Evolutionary conservation across 1,140 invertebrate species (phyloP), one percentile per base, ranked within the genome.

Genomic region (Aphidius ervi): DNA sequence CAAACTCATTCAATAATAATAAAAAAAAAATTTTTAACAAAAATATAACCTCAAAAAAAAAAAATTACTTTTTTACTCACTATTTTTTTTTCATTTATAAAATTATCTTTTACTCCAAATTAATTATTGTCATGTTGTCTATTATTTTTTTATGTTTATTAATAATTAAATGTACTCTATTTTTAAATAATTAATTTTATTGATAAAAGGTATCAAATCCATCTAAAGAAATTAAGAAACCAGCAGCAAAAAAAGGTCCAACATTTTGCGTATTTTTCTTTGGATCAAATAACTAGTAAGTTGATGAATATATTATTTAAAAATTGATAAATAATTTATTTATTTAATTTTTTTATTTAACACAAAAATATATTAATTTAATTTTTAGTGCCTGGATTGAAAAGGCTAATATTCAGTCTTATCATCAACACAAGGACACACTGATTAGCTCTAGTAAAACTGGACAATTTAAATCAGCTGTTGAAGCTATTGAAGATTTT

Each of bases 261-360:
- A 80, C 86, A 8, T 88, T 93, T 67, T 96, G 92, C 80, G 91
- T 97, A 62, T 95, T 89, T 77, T 97, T 97, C 81, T 97, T 94
- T 83, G 94, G 94, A 53, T 89, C 90, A 43, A 88, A 94, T 67
- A 95, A 97, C 77, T 97, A 91, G 92, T 95, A 84, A 93, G 92
- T 89, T 61, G 7, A 7, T 9, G 42, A 43, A 43, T 7, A 43
- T 7, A 43, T 43, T 43, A 6, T 9, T 43, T 43, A 6, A 43
- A 43, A 9, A 43, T 7, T 9, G 42, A 43, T 7, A 1, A 43
- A 1, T 43, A 9, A 37, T 57, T 46, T 0, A 31, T 53, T 62
- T 39, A 10, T 10, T 3, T 1, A 62, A 56, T 47, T 42, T 47
- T 54, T 49, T 23, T 61, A 53, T 10, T 46, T 42, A 40, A 16